Conservation (phyloP, 2,888 invertebrate genomes). For the Agriotes lineatus region DNA sequence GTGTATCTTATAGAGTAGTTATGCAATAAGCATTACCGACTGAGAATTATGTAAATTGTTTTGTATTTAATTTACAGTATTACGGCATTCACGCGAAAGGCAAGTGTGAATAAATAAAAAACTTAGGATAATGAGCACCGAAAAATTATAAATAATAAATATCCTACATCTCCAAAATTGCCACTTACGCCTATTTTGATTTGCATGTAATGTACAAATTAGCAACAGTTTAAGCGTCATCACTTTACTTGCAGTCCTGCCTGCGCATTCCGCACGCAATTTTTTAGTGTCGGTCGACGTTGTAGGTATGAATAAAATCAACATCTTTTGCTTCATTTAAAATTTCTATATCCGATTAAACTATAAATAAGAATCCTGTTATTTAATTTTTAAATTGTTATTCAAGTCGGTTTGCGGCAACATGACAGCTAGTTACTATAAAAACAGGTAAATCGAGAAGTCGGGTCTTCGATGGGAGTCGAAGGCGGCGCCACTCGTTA, state of each 20-base stretch:
- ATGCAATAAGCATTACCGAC: no score
- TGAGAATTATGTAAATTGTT: no score
- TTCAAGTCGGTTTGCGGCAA: conserved; percentile 57
- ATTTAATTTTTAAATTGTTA: conserved; percentile 60
- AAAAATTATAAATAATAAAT: not conserved
- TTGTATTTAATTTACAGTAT: no score
- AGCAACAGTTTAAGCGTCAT: not conserved
- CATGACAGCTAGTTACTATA: conserved; percentile 61
- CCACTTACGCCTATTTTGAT: not conserved
- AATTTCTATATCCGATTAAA: conserved; percentile 51
- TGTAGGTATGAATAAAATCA: conserved; percentile 2
- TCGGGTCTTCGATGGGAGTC: conserved; percentile 48
- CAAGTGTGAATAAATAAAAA: not conserved
- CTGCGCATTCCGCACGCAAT: not conserved
- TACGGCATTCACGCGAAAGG: no score
- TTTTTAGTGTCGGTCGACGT: not conserved
- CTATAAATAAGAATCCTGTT: conserved; percentile 61
- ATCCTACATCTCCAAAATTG: not conserved
- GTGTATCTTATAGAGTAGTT: no score
- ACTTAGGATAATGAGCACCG: not conserved
- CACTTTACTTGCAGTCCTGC: not conserved
- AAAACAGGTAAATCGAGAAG: conserved; percentile 60
- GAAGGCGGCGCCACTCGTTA: conserved; percentile 60
- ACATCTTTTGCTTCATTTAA: conserved; percentile 18
- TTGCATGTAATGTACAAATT: not conserved